A percentile compares a stretch with the other conserved stretches of the same genome.
phyloP scores from a whole-genome alignment of 2,797 vertebrate species.

The Sparus aurata region DNA sequence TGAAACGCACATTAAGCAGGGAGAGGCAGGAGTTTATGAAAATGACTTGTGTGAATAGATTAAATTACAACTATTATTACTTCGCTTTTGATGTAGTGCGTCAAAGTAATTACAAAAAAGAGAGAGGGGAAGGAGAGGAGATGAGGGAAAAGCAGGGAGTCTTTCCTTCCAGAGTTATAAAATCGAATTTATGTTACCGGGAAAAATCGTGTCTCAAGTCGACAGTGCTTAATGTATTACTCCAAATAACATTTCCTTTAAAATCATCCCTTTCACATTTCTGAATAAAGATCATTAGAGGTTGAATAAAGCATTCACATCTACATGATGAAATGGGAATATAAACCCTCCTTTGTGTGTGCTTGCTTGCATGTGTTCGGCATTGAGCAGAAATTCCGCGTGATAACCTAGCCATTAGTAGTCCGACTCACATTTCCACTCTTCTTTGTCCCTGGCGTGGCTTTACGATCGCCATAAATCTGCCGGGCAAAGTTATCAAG shows the following conservation, averaged over 20 bases:
- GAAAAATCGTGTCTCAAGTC: constrained; percentile 88
- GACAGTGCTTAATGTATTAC: constrained; percentile 89
- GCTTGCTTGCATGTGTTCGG: constrained; percentile 59
- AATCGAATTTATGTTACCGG: constrained; percentile 91
- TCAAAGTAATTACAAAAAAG: constrained; percentile 93
- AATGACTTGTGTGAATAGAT: constrained; percentile 98
- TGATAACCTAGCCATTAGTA: constrained; percentile 80
- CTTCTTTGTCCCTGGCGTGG: constrained; percentile 83
- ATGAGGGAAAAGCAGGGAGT: constrained; percentile 81
- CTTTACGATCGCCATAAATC: constrained; percentile 87
- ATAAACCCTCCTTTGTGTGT: constrained; percentile 59
- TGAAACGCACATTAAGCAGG: constrained; percentile 93
- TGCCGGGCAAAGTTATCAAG: constrained; percentile 82
- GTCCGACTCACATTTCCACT: constrained; percentile 75
- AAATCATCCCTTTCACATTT: constrained; percentile 89
- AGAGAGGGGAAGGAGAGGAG: constrained; percentile 41
- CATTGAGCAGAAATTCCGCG: constrained; percentile 50
- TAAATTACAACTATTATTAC: constrained; percentile 99
- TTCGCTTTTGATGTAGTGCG: constrained; percentile 98
- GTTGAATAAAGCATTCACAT: constrained; percentile 88
- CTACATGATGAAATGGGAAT: constrained; percentile 83
- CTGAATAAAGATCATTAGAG: constrained; percentile 87
- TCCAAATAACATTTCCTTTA: constrained; percentile 91
- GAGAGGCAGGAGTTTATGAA: constrained; percentile 94
- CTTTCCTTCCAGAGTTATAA: constrained; percentile 91